phyloP scores from a whole-genome alignment of 1,140 invertebrate genomes.

The Condylostylus longicornis region DNA sequence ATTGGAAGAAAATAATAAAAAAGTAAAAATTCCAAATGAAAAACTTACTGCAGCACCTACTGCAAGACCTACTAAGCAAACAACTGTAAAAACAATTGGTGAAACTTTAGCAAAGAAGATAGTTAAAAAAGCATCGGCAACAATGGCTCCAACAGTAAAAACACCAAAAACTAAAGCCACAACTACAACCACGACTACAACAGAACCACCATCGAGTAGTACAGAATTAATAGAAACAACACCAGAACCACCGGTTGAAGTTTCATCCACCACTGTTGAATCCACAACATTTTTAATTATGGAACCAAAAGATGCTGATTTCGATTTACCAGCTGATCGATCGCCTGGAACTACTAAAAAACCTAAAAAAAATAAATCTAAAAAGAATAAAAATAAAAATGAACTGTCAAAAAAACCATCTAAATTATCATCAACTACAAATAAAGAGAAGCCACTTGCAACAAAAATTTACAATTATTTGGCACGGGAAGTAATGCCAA shows the following conservation, averaged over 20 bases:
- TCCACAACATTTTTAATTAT: slow-evolving; percentile 17
- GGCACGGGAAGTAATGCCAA: slow-evolving; percentile 62
- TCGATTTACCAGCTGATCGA: slow-evolving; percentile 37
- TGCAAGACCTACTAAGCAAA: slow-evolving; percentile 16
- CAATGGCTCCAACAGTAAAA: slow-evolving; percentile 18
- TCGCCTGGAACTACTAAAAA: slow-evolving; percentile 35
- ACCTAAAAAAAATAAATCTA: slow-evolving; percentile 33
- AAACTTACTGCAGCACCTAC: slow-evolving; percentile 22
- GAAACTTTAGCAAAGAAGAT: too few species aligned
- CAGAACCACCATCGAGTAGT: slow-evolving; percentile 9
- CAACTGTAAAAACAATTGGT: slow-evolving; percentile 9
- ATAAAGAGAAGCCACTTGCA: slow-evolving; percentile 40
- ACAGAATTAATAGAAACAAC: slow-evolving; percentile 15
- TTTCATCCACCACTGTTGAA: background rate
- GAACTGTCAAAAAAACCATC: slow-evolving; percentile 31
- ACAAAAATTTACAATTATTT: slow-evolving; percentile 64
- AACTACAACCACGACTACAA: slow-evolving; percentile 12
- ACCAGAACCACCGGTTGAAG: slow-evolving; percentile 10
- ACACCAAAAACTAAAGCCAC: slow-evolving; percentile 7
- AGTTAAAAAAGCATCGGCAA: slow-evolving; percentile 9
- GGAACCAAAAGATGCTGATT: slow-evolving; percentile 41
- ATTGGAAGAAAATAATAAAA: slow-evolving; percentile 10
- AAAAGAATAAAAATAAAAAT: slow-evolving; percentile 33
- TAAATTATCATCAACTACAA: slow-evolving; percentile 36
- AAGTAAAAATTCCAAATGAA: too few species aligned